Conservation (phyloP, 2,113 vertebrate species). For the Misgurnus anguillicaudatus region DNA sequence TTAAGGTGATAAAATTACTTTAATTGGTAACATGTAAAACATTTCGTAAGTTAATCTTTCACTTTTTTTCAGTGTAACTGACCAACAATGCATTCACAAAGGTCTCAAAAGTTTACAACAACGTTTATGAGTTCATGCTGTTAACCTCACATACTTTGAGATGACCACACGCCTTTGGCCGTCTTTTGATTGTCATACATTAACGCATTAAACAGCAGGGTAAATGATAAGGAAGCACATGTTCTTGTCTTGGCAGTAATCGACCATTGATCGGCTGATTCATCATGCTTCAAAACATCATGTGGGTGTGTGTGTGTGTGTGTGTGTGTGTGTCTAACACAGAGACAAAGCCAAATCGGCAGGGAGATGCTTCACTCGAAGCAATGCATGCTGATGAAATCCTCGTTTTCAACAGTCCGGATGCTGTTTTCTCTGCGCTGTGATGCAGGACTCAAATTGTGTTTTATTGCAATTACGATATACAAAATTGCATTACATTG, state of each 20-base stretch:
- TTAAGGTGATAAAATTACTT: no score
- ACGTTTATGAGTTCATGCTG: no score
- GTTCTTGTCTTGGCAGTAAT: conserved; percentile 2
- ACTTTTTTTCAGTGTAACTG: no score
- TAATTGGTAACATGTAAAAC: no score
- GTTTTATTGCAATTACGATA: background rate
- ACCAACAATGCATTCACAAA: no score
- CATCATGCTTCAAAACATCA: conserved; percentile 17
- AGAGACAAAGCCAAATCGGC: background rate
- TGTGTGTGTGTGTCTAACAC: background rate
- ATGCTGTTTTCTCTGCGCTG: background rate
- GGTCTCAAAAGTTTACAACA: no score
- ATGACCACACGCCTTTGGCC: no score
- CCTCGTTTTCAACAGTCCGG: background rate
- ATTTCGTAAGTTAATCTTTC: no score
- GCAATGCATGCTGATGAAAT: conserved; percentile 28
- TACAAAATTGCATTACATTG: background rate
- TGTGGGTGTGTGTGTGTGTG: background rate
- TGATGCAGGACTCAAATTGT: background rate
- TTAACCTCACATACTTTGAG: no score
- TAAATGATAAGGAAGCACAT: background rate
- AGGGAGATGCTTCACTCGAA: conserved; percentile 15
- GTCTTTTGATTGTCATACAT: background rate
- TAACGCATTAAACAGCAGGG: background rate
- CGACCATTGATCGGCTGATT: background rate